Percentiles rank a stretch among this genome's conserved stretches.
These are phyloP conservation scores for Margaritifera margaritifera DNA, from an alignment of 2,888 invertebrate genomes.

Conservation along the genomic window DNA sequence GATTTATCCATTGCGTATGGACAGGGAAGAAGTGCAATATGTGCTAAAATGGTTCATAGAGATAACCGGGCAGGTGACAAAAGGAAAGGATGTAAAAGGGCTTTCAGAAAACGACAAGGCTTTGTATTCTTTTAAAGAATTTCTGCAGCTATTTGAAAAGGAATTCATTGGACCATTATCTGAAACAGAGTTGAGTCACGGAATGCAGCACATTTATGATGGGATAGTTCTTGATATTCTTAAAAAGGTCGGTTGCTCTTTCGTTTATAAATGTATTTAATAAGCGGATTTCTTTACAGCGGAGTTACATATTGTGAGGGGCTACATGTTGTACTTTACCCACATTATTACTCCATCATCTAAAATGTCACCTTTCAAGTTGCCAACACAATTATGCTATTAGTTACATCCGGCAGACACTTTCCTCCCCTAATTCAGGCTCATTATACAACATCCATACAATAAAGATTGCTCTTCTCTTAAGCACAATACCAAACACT, in stretches of 20 bases:
- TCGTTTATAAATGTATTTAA: background rate
- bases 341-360: too few species aligned
- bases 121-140: slow-evolving; percentile 28
- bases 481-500: too few species aligned
- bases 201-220: slow-evolving; percentile 27
- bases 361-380: too few species aligned
- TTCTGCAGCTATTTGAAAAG: slow-evolving; percentile 35
- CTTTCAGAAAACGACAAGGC: slow-evolving; percentile 12
- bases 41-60: slow-evolving; percentile 29
- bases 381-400: too few species aligned
- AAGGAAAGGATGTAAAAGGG: slow-evolving; percentile 17
- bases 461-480: too few species aligned
- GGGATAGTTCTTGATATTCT: slow-evolving; percentile 29
- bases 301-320: too few species aligned
- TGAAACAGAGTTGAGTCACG: slow-evolving; percentile 22
- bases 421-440: too few species aligned
- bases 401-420: too few species aligned
- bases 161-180: slow-evolving; percentile 24
- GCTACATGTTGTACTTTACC: too few species aligned
- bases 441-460: too few species aligned
- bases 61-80: slow-evolving; percentile 32
- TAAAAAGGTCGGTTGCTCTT: slow-evolving; percentile 21
- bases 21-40: slow-evolving; percentile 54
- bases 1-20: slow-evolving; percentile 49
- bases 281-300: too few species aligned